Conservation (phyloP, 2,888 invertebrate genomes). For the Electrophaes corylata region DNA sequence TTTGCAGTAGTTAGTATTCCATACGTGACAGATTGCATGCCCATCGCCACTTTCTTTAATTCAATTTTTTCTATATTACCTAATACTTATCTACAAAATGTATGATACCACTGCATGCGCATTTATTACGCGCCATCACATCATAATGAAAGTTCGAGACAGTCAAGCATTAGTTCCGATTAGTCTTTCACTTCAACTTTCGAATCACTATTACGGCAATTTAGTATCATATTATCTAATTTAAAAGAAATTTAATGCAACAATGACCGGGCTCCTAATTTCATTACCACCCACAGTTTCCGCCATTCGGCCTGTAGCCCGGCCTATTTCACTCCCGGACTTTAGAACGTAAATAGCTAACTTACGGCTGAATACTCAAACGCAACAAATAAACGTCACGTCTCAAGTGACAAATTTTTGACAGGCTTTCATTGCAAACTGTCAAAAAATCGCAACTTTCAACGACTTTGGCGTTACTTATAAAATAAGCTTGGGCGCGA, state of each 20-base stretch:
- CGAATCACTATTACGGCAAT: slow-evolving; percentile 55
- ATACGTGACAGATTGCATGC: too few relatives aligned
- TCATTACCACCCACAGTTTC: slow-evolving; percentile 75
- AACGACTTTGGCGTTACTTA: too few relatives aligned
- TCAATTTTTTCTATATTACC: too few relatives aligned
- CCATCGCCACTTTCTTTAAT: too few relatives aligned
- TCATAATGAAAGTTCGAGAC: slow-evolving; percentile 48
- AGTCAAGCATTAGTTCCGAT: slow-evolving; percentile 45
- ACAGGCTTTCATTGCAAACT: too few relatives aligned
- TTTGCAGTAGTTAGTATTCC: too few relatives aligned
- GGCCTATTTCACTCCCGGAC: slow-evolving; percentile 8
- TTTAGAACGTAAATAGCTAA: not conserved
- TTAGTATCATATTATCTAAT: slow-evolving; percentile 65
- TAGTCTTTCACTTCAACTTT: slow-evolving; percentile 45
- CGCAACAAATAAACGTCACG: too few relatives aligned
- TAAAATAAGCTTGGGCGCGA: too few relatives aligned
- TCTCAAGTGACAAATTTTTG: too few relatives aligned
- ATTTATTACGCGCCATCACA: slow-evolving; percentile 32
- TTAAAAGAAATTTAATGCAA: slow-evolving; percentile 74
- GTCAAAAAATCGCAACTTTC: too few relatives aligned
- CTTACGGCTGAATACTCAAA: too few relatives aligned
- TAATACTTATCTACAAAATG: too few relatives aligned
- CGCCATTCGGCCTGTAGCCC: slow-evolving; percentile 18
- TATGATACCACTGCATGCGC: slow-evolving; percentile 5
- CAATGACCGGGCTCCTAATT: slow-evolving; percentile 75